phyloP scores from a whole-genome alignment of 2,797 vertebrate species.

The Peromyscus aztecus region DNA sequence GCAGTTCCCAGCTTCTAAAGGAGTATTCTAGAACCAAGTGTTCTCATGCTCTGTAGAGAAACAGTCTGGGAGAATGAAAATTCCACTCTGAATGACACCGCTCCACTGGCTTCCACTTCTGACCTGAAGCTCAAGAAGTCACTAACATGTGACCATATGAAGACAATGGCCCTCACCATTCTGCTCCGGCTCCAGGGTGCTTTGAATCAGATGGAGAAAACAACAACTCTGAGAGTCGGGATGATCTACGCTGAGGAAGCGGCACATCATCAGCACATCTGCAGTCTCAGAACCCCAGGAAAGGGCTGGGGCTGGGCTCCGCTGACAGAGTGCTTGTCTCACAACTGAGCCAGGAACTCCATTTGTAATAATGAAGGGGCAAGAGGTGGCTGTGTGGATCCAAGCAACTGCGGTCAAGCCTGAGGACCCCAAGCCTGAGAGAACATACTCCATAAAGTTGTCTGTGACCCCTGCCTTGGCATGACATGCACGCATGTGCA shows the following conservation, averaged over 20 bases:
- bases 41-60: neutral
- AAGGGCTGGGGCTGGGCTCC: too few species aligned
- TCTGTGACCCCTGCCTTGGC: neutral
- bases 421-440: neutral
- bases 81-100: neutral
- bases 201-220: neutral
- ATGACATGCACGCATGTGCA: neutral
- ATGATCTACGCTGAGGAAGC: neutral
- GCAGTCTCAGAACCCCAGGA: neutral
- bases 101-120: neutral
- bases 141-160: neutral
- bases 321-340: neutral
- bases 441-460: neutral
- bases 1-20: neutral
- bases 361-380: conserved; percentile 8
- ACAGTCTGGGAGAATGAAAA: neutral
- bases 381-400: neutral
- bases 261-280: neutral
- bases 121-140: neutral
- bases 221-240: neutral
- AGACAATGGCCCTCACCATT: neutral
- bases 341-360: neutral
- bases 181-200: neutral
- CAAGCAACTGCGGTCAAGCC: neutral
- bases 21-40: neutral